phyloP scores from a whole-genome alignment of 2,888 invertebrate genomes.

The Megalurothrips usitatus region DNA sequence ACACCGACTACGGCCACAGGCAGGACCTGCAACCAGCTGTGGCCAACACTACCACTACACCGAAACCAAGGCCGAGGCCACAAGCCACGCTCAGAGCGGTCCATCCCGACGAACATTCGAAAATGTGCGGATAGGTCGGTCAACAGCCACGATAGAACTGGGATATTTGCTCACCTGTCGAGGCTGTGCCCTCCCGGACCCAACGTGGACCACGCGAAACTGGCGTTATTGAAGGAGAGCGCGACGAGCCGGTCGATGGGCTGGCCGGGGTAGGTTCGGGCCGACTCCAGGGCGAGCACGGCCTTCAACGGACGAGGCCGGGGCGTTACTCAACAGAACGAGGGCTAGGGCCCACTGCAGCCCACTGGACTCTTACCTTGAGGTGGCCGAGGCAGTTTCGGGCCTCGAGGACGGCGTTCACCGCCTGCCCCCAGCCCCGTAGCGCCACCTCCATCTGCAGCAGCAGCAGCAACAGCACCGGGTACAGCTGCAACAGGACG shows the following conservation, averaged over 20 bases:
- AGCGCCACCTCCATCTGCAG: slow-evolving; percentile 31
- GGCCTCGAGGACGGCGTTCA: slow-evolving; percentile 24
- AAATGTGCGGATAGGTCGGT: too few species aligned
- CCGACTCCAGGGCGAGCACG: slow-evolving; percentile 48
- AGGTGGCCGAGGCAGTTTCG: slow-evolving; percentile 23
- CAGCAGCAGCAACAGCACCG: slow-evolving; percentile 30
- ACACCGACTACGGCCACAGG: too few species aligned
- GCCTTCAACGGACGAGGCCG: slow-evolving; percentile 41
- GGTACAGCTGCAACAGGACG: not conserved
- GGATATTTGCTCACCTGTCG: slow-evolving; percentile 35
- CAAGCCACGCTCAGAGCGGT: not conserved
- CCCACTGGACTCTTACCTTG: slow-evolving; percentile 19
- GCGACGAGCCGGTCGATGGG: slow-evolving; percentile 49
- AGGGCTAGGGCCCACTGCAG: not conserved
- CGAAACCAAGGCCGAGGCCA: not conserved
- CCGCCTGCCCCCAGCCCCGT: slow-evolving; percentile 29
- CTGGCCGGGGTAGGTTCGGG: slow-evolving; percentile 44
- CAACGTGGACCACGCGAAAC: slow-evolving; percentile 46
- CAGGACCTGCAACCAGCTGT: too few species aligned
- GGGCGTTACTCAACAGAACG: not conserved
- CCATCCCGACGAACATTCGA: too few species aligned
- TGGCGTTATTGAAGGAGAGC: slow-evolving; percentile 49
- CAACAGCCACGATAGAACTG: too few species aligned
- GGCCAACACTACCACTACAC: not conserved
- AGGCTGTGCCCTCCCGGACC: not conserved